Evolutionary conservation across 1,140 invertebrate genomes (phyloP).

Genomic region (Neodiprion virginianus): DNA sequence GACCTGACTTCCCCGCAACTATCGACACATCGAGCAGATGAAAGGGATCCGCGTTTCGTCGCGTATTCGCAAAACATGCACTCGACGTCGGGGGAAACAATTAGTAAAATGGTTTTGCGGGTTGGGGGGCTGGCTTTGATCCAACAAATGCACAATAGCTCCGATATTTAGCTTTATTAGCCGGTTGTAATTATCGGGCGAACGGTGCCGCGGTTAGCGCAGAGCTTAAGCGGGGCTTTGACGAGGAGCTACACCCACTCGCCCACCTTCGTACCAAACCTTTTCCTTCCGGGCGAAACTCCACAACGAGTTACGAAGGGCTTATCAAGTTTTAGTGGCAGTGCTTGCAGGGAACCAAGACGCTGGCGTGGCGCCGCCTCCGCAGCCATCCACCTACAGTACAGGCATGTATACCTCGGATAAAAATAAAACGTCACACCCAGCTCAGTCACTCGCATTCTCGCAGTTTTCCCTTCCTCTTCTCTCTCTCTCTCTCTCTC

Average conservation of each 20-base stretch:
- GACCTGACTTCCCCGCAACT: no score
- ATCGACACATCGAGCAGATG: no score
- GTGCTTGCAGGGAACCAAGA: neutral
- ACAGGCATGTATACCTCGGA: neutral
- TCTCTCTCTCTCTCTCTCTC: no score
- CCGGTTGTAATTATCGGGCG: conserved; percentile 1
- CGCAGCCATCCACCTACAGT: neutral
- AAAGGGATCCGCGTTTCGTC: no score
- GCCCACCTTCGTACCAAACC: neutral
- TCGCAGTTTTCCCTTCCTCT: neutral
- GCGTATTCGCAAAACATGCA: no score
- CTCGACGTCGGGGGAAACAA: neutral
- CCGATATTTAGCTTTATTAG: neutral
- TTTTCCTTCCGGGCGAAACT: neutral
- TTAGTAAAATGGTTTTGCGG: neutral
- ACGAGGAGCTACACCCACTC: neutral
- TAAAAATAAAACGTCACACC: conserved; percentile 2
- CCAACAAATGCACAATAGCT: neutral
- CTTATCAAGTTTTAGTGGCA: conserved; percentile 2
- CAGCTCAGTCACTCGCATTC: neutral
- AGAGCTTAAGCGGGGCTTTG: neutral
- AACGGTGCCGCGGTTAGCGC: neutral
- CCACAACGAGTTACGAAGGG: neutral
- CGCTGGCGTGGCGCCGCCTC: neutral
- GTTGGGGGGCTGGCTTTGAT: neutral